Evolutionary conservation across 2,888 invertebrate species (phyloP).

Genomic region (Oeneis ivallda): DNA sequence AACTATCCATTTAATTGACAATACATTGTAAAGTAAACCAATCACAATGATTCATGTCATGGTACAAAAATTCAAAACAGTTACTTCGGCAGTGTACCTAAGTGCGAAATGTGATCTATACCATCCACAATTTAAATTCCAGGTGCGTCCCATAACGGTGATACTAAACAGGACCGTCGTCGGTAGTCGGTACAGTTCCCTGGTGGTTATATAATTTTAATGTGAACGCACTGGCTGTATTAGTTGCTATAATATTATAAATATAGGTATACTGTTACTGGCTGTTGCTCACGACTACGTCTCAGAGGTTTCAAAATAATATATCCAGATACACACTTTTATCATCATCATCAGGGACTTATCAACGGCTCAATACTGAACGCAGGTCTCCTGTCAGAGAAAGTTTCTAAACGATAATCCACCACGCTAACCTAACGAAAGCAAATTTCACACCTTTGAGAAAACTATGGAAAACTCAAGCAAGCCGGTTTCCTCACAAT

Average conservation of each 20-base stretch:
- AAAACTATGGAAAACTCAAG: too few species aligned
- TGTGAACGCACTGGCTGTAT: constrained; percentile 9
- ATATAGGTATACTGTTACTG: neutral
- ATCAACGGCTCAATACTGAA: too few species aligned
- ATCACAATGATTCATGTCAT: constrained; percentile 19
- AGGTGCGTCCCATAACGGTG: constrained; percentile 55
- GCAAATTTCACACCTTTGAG: too few species aligned
- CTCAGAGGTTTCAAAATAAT: too few species aligned
- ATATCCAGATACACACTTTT: too few species aligned
- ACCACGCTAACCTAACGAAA: too few species aligned
- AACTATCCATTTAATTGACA: neutral
- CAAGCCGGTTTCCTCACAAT: too few species aligned
- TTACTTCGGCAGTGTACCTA: constrained; percentile 37
- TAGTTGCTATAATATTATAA: too few species aligned
- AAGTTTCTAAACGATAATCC: too few species aligned
- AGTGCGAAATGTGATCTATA: constrained; percentile 38
- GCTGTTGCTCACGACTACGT: neutral
- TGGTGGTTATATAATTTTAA: constrained; percentile 23
- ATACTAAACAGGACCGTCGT: constrained; percentile 44
- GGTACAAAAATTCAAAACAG: constrained; percentile 38
- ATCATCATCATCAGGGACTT: too few species aligned
- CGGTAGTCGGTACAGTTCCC: constrained; percentile 31
- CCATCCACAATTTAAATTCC: constrained; percentile 50
- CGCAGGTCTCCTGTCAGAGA: too few species aligned
- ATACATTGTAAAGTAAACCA: neutral